Conservation (phyloP, 2,888 invertebrate genomes). For the Drosophila falleni region DNA sequence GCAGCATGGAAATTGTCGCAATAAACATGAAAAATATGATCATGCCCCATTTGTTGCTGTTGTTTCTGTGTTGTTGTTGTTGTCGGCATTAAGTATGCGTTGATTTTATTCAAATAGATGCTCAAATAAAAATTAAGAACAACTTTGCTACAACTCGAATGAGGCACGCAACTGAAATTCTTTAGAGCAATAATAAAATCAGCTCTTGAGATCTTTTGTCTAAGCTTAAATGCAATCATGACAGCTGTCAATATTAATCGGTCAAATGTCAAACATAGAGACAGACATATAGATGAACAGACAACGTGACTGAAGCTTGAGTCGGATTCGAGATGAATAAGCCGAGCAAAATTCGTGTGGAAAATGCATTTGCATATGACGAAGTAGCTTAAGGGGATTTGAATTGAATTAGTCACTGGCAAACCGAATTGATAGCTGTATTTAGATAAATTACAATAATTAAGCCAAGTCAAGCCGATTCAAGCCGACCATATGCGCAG, state of each 20-base stretch:
- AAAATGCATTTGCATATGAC: conserved; percentile 70
- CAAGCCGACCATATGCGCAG: conserved; percentile 58
- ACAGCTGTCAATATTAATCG: conserved; percentile 78
- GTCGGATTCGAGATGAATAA: conserved; percentile 65
- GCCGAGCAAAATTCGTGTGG: conserved; percentile 47
- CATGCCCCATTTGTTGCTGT: conserved; percentile 16
- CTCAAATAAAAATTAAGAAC: conserved; percentile 48
- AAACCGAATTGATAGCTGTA: conserved; percentile 61
- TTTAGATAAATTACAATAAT: conserved; percentile 77
- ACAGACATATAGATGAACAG: conserved; percentile 19
- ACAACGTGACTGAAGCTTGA: conserved; percentile 56
- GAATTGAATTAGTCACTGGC: conserved; percentile 49
- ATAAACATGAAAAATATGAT: conserved; percentile 42
- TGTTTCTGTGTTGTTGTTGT: not conserved
- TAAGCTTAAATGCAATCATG: conserved; percentile 70
- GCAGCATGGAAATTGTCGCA: conserved; percentile 60
- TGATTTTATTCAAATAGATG: conserved; percentile 41
- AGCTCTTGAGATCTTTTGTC: conserved; percentile 44
- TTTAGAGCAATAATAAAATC: conserved; percentile 48
- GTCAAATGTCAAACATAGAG: conserved; percentile 59
- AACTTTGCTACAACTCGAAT: conserved; percentile 25
- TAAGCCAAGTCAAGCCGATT: conserved; percentile 42
- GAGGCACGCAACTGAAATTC: conserved; percentile 36
- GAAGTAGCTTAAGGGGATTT: conserved; percentile 29
- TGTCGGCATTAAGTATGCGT: conserved; percentile 15